Percentiles rank a stretch among this genome's conserved stretches.
These are phyloP conservation scores for Cerceris ruficornis DNA, from an alignment of 2,888 invertebrate species.

Conservation along the genomic window DNA sequence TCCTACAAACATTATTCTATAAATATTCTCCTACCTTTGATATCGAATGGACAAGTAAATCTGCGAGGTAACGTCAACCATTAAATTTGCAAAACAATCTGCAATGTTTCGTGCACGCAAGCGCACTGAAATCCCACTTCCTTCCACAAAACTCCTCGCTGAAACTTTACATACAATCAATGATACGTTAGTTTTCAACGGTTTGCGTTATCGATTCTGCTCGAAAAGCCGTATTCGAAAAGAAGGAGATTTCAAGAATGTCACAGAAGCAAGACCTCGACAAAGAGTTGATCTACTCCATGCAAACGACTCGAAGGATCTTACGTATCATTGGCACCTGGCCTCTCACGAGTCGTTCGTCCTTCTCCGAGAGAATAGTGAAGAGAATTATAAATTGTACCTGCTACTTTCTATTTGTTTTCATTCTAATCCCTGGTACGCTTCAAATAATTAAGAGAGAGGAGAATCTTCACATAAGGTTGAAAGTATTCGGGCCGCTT, in stretches of 20 bases:
- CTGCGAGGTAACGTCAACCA: too few species aligned
- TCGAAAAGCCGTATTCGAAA: neutral
- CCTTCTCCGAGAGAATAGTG: constrained; percentile 9
- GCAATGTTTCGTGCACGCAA: constrained; percentile 13
- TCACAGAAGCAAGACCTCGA: constrained; percentile 2
- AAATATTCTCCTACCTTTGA: too few species aligned
- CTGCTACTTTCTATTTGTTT: constrained; percentile 51
- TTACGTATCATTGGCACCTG: constrained; percentile 59
- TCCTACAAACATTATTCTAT: too few species aligned
- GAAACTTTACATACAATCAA: neutral
- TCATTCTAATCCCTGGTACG: constrained; percentile 56
- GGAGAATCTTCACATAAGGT: constrained; percentile 51
- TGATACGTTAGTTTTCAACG: neutral
- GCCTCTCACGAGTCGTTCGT: constrained; percentile 31
- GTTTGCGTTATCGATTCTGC: neutral
- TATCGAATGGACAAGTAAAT: too few species aligned
- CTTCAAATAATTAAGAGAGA: constrained; percentile 60
- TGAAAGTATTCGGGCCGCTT: constrained; percentile 65
- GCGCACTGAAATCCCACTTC: neutral
- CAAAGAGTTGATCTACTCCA: constrained; percentile 37
- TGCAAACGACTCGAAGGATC: constrained; percentile 49
- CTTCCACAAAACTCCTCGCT: neutral
- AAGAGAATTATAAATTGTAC: constrained; percentile 17
- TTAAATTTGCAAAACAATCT: neutral
- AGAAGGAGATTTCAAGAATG: neutral